Base-by-base conservation (phyloP, 2,888 invertebrate genomes). In the Leptopilina drosophilae region DNA sequence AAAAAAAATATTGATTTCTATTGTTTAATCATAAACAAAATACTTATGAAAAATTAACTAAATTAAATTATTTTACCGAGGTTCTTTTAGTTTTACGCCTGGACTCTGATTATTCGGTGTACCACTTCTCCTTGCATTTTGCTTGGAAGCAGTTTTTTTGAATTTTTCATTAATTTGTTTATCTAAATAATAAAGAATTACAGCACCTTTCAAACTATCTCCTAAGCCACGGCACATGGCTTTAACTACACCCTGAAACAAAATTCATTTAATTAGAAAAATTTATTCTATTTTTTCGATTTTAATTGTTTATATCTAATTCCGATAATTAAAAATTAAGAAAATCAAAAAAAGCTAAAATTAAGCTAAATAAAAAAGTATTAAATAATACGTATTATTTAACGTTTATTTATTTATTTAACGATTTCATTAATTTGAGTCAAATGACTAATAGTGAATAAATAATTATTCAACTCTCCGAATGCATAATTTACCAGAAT, bases 141-240 rank as follows among this genome's bases (percentile, higher is more conserved):
- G 92, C 82, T 92, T 92, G 79, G 93, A 92, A 73, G 95, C 94
- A 67, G 94, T 93, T 85, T 94, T 93, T 87, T 93, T 92, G 67
- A 93, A 93, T 81, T 94, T 93, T 87, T 95, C 94, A 88, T 95
- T 95, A 81, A 96, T 95, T 92, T 95, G 95, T 89, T 95, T 95
- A 92, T 97, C 97, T 92, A 97, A 94, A 90, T 95, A 95, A 89
- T 96, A 94, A 84, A 97, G 93, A 78, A 96, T 94, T 20, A 95
- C 93, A 87, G 95, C 95, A 83, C 97, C 97, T 88, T 94, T 94
- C 84, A 97, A 93, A 91, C 97, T 97, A 91, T 97, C 97, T 89
- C 95, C 93, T 82, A 96, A 93, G 7, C 97, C 97, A 90, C 94
- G 94, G 86, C 94, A 93, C 86, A 95, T 92, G 79, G 95, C 95